These are phyloP conservation scores for Clanis bilineata DNA, from an alignment of 2,888 invertebrate genomes.

Conservation along the genomic window DNA sequence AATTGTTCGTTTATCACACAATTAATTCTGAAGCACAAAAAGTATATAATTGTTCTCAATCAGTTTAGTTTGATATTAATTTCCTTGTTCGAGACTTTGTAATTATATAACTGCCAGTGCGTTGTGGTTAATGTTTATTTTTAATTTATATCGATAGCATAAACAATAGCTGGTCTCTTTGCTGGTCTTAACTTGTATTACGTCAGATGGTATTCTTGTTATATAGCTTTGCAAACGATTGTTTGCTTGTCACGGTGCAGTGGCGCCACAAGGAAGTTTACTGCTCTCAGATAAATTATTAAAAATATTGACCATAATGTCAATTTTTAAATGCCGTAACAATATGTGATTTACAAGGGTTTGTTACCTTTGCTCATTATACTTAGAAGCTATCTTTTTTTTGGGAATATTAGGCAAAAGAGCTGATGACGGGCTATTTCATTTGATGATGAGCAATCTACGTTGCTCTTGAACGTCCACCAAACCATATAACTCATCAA, in stretches of 20 bases:
- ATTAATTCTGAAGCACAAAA: not conserved
- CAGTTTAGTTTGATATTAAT: not conserved
- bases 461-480: no score
- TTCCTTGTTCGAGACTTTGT: not conserved
- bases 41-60: not conserved
- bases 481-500: no score
- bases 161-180: not conserved
- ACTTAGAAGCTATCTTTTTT: no score
- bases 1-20: not conserved
- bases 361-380: no score
- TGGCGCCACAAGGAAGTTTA: no score
- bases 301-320: no score
- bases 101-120: not conserved
- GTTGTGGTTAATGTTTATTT: conserved; percentile 11
- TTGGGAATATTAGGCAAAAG: no score
- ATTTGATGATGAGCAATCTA: no score
- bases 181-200: not conserved
- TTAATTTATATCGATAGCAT: not conserved
- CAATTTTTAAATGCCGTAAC: no score
- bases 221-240: not conserved
- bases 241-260: not conserved
- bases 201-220: not conserved
- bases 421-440: no score
- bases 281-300: no score
- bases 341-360: no score